Evolutionary conservation across 2,888 invertebrate species (phyloP).

Genomic region (Athalia rosae): DNA sequence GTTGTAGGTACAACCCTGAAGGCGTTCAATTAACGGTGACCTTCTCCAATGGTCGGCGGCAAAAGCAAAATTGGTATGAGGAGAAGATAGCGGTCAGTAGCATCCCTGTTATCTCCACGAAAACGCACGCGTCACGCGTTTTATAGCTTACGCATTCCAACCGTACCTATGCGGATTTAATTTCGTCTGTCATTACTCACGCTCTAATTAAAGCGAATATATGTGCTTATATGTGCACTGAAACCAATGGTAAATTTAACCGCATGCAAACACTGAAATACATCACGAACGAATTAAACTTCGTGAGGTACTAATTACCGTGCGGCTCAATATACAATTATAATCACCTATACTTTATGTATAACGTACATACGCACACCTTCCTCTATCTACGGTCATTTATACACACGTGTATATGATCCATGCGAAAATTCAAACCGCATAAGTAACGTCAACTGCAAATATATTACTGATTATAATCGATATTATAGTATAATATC

Average conservation of each 20-base stretch:
- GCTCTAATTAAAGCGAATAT: background rate
- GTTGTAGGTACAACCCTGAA: background rate
- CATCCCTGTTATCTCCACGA: background rate
- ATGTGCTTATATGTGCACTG: background rate
- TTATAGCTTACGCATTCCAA: too few species aligned
- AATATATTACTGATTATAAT: too few species aligned
- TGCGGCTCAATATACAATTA: background rate
- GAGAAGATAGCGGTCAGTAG: background rate
- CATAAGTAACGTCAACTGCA: too few species aligned
- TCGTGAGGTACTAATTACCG: conserved; percentile 55
- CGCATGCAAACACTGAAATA: background rate
- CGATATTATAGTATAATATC: too few species aligned
- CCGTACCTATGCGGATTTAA: background rate
- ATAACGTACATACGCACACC: background rate
- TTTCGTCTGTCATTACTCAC: background rate
- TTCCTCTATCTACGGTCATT: too few species aligned
- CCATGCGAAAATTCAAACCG: too few species aligned
- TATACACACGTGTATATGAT: too few species aligned
- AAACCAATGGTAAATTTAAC: background rate
- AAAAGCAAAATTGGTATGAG: too few species aligned
- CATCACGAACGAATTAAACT: conserved; percentile 48
- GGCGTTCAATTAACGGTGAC: conserved; percentile 15
- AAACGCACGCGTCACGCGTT: too few species aligned
- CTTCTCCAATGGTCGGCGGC: background rate
- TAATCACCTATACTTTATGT: too few species aligned